Percentiles rank a stretch among this genome's conserved stretches.
Conservation (phyloP, 2,888 invertebrate genomes). For the Empis stercorea region DNA sequence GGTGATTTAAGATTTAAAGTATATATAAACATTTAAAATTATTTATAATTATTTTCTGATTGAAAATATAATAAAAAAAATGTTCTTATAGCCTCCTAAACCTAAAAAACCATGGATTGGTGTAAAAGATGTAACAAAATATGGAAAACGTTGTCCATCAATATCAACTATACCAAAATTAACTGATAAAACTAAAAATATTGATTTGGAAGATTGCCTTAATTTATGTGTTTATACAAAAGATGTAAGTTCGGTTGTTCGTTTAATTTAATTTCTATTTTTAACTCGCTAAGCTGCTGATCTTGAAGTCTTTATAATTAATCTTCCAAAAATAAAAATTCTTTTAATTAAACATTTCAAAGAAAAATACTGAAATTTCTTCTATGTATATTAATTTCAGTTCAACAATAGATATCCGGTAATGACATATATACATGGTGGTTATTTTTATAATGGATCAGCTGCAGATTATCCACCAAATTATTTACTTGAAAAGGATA, state of each 20-base stretch:
- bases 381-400: background rate
- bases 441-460: conserved; percentile 17
- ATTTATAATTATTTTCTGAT: too few relatives aligned
- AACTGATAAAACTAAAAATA: conserved; percentile 12
- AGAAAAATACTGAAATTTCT: background rate
- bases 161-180: conserved; percentile 19
- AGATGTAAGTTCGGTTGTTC: conserved; percentile 20
- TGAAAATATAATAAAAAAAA: background rate
- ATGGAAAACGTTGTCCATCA: conserved; percentile 29
- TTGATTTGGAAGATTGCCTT: conserved; percentile 32
- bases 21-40: conserved; percentile 4
- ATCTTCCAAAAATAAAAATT: too few relatives aligned
- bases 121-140: conserved; percentile 22
- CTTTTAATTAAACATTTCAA: background rate
- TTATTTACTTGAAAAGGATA: conserved; percentile 36
- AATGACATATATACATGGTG: conserved; percentile 25
- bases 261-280: background rate
- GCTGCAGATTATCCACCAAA: conserved; percentile 9
- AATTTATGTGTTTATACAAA: conserved; percentile 32
- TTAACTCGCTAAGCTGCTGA: too few relatives aligned
- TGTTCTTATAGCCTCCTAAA: conserved; percentile 21
- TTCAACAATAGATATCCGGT: conserved; percentile 16
- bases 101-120: conserved; percentile 24
- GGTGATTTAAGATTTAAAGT: conserved; percentile 26
- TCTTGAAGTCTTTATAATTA: too few relatives aligned